Evolutionary conservation across 1,140 invertebrate genomes (phyloP), one percentile per base, ranked within the genome.

Genomic region (Aphidius ervi): DNA sequence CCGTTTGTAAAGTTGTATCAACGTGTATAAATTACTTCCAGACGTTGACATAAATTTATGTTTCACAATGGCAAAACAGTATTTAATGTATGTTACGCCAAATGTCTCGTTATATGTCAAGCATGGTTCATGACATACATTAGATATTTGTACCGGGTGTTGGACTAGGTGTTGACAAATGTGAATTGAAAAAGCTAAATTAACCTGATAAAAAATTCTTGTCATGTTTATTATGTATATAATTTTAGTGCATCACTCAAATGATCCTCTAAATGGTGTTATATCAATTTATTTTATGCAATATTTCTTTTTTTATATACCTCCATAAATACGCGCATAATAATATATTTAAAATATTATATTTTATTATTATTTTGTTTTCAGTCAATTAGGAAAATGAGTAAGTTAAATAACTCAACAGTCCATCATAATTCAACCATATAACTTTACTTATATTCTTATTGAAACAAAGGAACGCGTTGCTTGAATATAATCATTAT

Each of bases 91-190:
- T 60, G 60, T 62, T 65, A 57, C 63, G 48, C 53, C 52, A 65
- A 65, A 65, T 60, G 60, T 60, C 42, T 62, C 57, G 62, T 63
- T 59, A 58, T 31, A 31, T 61, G 53, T 54, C 53, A 52, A 31
- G 42, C 46, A 55, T 31, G 23, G 23, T 42, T 54, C 50, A 59
- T 48, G 60, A 68, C 48, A 63, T 59, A 58, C 63, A 63, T 69
- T 65, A 65, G 52, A 56, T 59, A 57, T 65, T 63, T 65, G 53
- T 47, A 16, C 9, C 31, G 59, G 37, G 9, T 37, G 52, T 42
- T 37, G 6, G 47, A 52, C 47, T 16, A 67, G 67, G 58, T 71
- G 61, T 68, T 65, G 63, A 71, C 67, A 68, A 67, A 70, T 70
- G 68, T 64, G 56, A 60, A 65, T 55, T 31, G 23, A 31, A 31